These are phyloP conservation scores for Nasonia vitripennis DNA, from an alignment of 1,140 invertebrate species.

Conservation along the genomic window DNA sequence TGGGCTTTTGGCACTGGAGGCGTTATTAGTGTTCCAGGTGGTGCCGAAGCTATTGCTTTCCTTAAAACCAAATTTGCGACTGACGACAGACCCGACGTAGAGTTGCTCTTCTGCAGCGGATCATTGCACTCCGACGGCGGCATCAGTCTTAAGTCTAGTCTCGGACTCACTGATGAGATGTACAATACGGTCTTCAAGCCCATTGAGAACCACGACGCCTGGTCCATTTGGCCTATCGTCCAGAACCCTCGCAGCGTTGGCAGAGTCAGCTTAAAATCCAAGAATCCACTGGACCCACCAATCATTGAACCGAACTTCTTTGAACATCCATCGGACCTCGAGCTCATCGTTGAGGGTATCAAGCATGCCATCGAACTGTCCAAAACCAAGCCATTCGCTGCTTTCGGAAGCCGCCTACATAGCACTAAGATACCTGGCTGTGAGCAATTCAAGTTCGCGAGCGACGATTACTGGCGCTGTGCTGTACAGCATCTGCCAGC, in stretches of 20 bases:
- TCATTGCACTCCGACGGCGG: constrained; percentile 88
- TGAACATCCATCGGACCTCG: background rate
- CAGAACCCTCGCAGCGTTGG: constrained; percentile 89
- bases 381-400: background rate
- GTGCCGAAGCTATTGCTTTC: constrained; percentile 88
- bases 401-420: background rate
- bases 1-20: constrained; percentile 87
- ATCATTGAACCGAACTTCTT: constrained; percentile 17
- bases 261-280: constrained; percentile 81
- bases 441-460: background rate
- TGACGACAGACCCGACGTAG: constrained; percentile 84
- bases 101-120: constrained; percentile 90
- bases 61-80: constrained; percentile 90
- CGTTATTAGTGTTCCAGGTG: constrained; percentile 84
- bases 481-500: background rate
- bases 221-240: constrained; percentile 88
- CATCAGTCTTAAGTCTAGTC: constrained; percentile 83
- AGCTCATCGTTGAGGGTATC: constrained; percentile 6
- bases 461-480: constrained; percentile 11
- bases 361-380: background rate
- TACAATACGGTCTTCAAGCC: constrained; percentile 91
- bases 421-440: background rate
- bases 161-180: constrained; percentile 85
- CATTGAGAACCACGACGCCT: constrained; percentile 84
- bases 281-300: background rate